A percentile compares a stretch with the other conserved stretches of the same genome.
phyloP scores from a whole-genome alignment of 2,888 invertebrate genomes.

The Hydropsyche betteni region DNA sequence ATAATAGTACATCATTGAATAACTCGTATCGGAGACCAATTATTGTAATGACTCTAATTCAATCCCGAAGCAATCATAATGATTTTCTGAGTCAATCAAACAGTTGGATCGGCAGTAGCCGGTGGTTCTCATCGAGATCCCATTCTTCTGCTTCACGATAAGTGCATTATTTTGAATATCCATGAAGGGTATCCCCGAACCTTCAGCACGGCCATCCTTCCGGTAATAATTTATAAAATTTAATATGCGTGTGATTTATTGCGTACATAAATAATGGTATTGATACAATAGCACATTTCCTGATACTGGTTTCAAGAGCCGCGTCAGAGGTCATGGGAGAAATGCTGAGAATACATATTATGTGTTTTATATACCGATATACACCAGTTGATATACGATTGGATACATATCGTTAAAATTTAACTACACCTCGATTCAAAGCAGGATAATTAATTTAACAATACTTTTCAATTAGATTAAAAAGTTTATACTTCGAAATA shows the following conservation, averaged over 20 bases:
- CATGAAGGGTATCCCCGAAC: neutral
- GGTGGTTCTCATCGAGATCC: conserved; percentile 23
- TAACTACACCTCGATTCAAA: conserved; percentile 24
- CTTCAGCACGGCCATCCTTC: conserved; percentile 29
- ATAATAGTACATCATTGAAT: conserved; percentile 19
- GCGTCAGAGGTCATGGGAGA: conserved; percentile 47
- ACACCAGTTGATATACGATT: conserved; percentile 42
- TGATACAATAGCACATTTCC: conserved; percentile 49
- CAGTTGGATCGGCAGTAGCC: conserved; percentile 32
- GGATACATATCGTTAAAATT: conserved; percentile 44
- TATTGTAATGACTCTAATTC: conserved; percentile 50
- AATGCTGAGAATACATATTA: neutral
- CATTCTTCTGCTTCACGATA: conserved; percentile 30
- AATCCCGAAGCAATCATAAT: conserved; percentile 48
- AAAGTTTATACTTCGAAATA: too few species aligned
- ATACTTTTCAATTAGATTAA: too few species aligned
- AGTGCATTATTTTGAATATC: neutral
- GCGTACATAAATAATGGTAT: conserved; percentile 50
- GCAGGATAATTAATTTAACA: too few species aligned
- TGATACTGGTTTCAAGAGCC: conserved; percentile 37
- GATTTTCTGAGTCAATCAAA: conserved; percentile 34
- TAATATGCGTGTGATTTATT: conserved; percentile 50
- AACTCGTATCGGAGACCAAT: conserved; percentile 44
- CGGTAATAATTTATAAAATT: conserved; percentile 47
- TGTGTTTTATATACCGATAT: too few species aligned